Evolutionary conservation across 2,113 vertebrate species (phyloP).

Genomic region (Telmatochromis sp.): DNA sequence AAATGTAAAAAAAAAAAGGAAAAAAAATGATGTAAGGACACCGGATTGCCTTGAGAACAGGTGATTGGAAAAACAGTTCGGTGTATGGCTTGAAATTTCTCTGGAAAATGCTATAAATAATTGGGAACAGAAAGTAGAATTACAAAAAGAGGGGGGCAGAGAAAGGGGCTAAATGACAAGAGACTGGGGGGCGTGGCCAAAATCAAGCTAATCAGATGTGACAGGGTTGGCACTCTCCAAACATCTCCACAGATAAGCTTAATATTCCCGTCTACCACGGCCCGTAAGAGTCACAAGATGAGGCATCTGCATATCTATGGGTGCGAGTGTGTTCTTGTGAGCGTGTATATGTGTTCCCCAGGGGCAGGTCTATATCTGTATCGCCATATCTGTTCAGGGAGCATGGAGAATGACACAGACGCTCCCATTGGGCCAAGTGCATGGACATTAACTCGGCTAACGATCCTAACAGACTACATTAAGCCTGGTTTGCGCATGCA

Average conservation of each 20-base stretch:
- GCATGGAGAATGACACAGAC: slow-evolving; percentile 48
- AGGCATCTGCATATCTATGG: slow-evolving; percentile 7
- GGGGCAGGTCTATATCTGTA: slow-evolving; percentile 44
- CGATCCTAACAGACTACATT: slow-evolving; percentile 52
- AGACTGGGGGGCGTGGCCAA: neutral
- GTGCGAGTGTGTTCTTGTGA: neutral
- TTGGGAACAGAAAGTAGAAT: neutral
- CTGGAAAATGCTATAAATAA: neutral
- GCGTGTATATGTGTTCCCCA: neutral
- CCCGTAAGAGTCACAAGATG: slow-evolving; percentile 12
- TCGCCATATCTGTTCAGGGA: slow-evolving; percentile 32
- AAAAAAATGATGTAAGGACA: neutral
- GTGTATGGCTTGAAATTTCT: neutral
- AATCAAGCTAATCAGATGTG: slow-evolving; percentile 57
- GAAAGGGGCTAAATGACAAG: neutral
- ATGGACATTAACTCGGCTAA: slow-evolving; percentile 67
- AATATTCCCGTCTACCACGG: slow-evolving; percentile 35
- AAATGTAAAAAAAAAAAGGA: neutral
- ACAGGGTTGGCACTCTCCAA: slow-evolving; percentile 36
- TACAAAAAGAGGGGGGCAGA: neutral
- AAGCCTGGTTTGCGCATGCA: neutral
- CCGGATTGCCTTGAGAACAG: neutral
- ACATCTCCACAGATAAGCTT: slow-evolving; percentile 37
- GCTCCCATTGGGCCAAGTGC: slow-evolving; percentile 38
- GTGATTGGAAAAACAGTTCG: neutral